Evolutionary conservation across 2,888 invertebrate species (phyloP).

Genomic region (Strigamia transsilvanica): DNA sequence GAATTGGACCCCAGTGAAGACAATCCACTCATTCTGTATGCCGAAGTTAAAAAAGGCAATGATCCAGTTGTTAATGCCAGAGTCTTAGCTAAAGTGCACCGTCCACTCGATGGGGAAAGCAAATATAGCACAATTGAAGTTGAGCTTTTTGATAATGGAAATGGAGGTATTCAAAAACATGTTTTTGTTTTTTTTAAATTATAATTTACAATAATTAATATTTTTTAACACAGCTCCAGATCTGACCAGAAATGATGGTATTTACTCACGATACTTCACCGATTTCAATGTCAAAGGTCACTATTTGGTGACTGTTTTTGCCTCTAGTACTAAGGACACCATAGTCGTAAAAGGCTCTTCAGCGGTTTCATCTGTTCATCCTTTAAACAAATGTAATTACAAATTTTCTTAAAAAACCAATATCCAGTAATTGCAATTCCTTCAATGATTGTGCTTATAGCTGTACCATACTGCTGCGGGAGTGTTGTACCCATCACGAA

Average conservation of each 20-base stretch:
- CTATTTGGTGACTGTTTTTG: constrained; percentile 62
- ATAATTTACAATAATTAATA: no score
- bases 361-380: neutral
- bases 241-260: constrained; percentile 64
- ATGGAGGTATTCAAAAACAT: constrained; percentile 55
- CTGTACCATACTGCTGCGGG: constrained; percentile 67
- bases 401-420: neutral
- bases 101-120: constrained; percentile 55
- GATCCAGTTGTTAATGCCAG: constrained; percentile 60
- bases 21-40: constrained; percentile 59
- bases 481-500: constrained; percentile 59
- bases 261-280: constrained; percentile 72
- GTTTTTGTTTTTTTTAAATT: constrained; percentile 12
- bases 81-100: constrained; percentile 60
- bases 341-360: constrained; percentile 53
- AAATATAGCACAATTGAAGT: constrained; percentile 53
- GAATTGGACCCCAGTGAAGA: constrained; percentile 45
- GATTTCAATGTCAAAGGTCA: constrained; percentile 60
- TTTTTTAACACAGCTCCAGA: constrained; percentile 62
- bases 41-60: constrained; percentile 60
- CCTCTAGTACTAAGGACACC: constrained; percentile 60
- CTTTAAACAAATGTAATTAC: neutral
- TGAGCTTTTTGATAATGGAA: constrained; percentile 59
- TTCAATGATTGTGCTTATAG: neutral
- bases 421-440: neutral